Evolutionary conservation across 2,888 invertebrate species (phyloP), one percentile per base, ranked within the genome.

Genomic region (Adelognathus sp.): DNA sequence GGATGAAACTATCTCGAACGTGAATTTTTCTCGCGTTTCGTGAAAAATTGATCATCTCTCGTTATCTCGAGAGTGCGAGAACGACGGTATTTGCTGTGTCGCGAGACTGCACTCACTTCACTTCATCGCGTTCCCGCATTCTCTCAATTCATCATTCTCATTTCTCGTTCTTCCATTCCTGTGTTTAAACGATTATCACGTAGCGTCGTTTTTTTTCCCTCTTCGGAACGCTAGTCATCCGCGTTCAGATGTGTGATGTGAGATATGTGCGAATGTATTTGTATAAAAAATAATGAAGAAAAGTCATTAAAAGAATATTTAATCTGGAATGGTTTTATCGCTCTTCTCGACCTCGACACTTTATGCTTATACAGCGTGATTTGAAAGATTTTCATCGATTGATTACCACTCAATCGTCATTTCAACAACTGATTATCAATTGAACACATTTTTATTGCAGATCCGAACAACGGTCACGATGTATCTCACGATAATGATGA

Each of bases 241-340:
- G 78, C 63, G 61, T 69, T 64, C 61, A 67, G 71, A 73, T 81
- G 56, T 74, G 75, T 80, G 60, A 71, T 83, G 85, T 88, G 86
- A 73, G 83, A 84, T 79, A 70, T 60, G 89, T 83, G 82, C 84
- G 87, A 83, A 83, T 88, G 88, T 86, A 85, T 88, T 87, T 89
- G 85, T 89, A 88, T 84, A 86, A 81, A 56, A 39, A n/a, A n/a
- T n/a, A n/a, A n/a, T n/a, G 29, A 63, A 18, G 39, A 71, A 52
- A 50, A 21, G 21, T 46, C 33, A 56, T 73, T 56, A 54, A 81
- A 82, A 66, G 46, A 72, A 58, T 70, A 73, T 80, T 75, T 71
- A 80, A 79, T 64, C 36, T 70, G 27, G 75, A 72, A 14, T 46
- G 3, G 16, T 67, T 21, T 27, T 27, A 11, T 46, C 16, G 6